These are phyloP conservation scores for Euschistus heros DNA, from an alignment of 1,140 invertebrate species.

Conservation along the genomic window DNA sequence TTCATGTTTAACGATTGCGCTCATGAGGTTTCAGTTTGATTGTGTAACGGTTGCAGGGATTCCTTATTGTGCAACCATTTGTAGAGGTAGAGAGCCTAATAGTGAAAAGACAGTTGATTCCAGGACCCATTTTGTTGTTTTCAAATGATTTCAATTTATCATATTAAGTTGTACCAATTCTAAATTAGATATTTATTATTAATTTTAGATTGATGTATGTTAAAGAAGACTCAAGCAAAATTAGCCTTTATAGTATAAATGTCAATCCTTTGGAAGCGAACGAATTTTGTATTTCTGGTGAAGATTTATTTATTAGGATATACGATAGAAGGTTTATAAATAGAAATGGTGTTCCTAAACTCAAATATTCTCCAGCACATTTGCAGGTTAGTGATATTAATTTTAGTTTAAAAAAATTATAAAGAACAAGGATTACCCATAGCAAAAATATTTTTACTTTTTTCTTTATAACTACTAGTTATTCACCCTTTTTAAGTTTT, in stretches of 20 bases:
- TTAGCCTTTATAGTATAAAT: conserved; percentile 76
- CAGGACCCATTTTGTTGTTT: too few species aligned
- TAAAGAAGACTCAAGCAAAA: conserved; percentile 45
- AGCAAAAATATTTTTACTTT: conserved; percentile 2
- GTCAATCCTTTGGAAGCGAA: conserved; percentile 65
- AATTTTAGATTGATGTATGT: conserved; percentile 52
- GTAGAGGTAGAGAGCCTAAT: too few species aligned
- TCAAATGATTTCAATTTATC: neutral
- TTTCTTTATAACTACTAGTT: too few species aligned
- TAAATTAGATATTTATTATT: neutral
- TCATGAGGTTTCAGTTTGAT: too few species aligned
- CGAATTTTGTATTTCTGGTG: conserved; percentile 73
- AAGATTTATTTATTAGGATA: conserved; percentile 44
- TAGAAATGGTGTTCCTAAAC: conserved; percentile 34
- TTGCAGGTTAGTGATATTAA: conserved; percentile 18
- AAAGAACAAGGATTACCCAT: too few species aligned
- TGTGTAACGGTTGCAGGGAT: too few species aligned
- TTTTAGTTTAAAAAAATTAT: too few species aligned
- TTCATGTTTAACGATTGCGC: too few species aligned
- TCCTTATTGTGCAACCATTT: too few species aligned
- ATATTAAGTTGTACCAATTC: neutral
- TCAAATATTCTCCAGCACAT: conserved; percentile 38
- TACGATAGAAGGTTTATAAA: conserved; percentile 57
- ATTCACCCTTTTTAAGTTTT: too few species aligned
- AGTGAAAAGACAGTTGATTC: too few species aligned